Evolutionary conservation across 2,113 vertebrate genomes (phyloP).

Genomic region (Fregata magnificens): DNA sequence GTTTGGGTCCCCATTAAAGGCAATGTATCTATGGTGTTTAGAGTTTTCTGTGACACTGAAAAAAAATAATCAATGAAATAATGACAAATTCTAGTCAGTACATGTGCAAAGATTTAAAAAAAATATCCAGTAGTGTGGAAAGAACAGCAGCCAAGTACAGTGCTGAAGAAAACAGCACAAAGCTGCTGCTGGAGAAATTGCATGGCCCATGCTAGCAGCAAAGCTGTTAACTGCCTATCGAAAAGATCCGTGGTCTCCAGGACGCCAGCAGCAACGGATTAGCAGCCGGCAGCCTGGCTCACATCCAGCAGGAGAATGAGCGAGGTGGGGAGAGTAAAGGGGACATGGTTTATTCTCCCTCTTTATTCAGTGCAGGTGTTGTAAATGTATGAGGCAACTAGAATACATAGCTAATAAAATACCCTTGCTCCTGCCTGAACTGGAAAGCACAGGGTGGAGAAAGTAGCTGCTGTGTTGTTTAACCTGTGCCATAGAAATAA

Average conservation of each 20-base stretch:
- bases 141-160: not conserved
- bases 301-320: not conserved
- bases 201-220: not conserved
- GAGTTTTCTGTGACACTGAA: not conserved
- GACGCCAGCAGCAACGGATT: not conserved
- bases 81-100: not conserved
- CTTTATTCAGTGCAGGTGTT: not conserved
- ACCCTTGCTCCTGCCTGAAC: not conserved
- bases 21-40: not conserved
- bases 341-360: not conserved
- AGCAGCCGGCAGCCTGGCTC: not conserved
- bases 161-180: not conserved
- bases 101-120: not conserved
- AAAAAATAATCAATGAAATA: not conserved
- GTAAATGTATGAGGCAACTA: not conserved
- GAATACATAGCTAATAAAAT: not conserved
- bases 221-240: not conserved
- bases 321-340: rapidly evolving
- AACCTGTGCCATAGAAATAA: not conserved
- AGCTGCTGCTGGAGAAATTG: not conserved
- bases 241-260: not conserved
- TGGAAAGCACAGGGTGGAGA: not conserved
- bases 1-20: not conserved
- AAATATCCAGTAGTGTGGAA: not conserved
- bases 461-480: not conserved